phyloP scores from a whole-genome alignment of 2,888 invertebrate genomes.

The Cartodere bifasciata region DNA sequence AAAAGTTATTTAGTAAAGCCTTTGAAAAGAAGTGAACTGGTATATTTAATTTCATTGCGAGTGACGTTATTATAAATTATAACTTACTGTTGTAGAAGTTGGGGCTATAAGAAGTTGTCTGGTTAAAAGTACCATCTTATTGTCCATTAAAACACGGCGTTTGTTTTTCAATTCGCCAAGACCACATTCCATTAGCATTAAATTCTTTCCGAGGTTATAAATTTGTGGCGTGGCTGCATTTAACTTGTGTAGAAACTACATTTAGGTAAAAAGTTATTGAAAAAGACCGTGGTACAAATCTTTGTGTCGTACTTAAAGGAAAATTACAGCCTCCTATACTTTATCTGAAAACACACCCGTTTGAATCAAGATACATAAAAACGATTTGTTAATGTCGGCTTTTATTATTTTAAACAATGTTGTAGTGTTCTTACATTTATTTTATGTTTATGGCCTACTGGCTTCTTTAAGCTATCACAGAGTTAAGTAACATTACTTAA shows the following conservation, averaged over 20 bases:
- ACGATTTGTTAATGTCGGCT: not conserved
- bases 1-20: slow-evolving; percentile 14
- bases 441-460: too few relatives aligned
- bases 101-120: slow-evolving; percentile 30
- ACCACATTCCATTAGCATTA: slow-evolving; percentile 31
- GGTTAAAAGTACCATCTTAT: slow-evolving; percentile 32
- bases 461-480: too few relatives aligned
- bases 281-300: slow-evolving; percentile 18
- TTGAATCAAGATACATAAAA: slow-evolving; percentile 1
- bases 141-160: slow-evolving; percentile 33
- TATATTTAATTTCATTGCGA: slow-evolving; percentile 30
- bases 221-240: slow-evolving; percentile 24
- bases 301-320: slow-evolving; percentile 19
- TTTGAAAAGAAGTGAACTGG: slow-evolving; percentile 23
- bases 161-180: slow-evolving; percentile 30
- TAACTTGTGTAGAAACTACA: slow-evolving; percentile 13
- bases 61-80: slow-evolving; percentile 33
- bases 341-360: slow-evolving; percentile 1
- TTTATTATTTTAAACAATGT: too few relatives aligned
- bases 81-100: slow-evolving; percentile 28
- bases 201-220: slow-evolving; percentile 32
- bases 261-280: slow-evolving; percentile 15
- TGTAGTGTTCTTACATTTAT: too few relatives aligned
- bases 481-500: too few relatives aligned
- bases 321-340: slow-evolving; percentile 18